phyloP scores from a whole-genome alignment of 2,797 vertebrate species.

The Avahi laniger region DNA sequence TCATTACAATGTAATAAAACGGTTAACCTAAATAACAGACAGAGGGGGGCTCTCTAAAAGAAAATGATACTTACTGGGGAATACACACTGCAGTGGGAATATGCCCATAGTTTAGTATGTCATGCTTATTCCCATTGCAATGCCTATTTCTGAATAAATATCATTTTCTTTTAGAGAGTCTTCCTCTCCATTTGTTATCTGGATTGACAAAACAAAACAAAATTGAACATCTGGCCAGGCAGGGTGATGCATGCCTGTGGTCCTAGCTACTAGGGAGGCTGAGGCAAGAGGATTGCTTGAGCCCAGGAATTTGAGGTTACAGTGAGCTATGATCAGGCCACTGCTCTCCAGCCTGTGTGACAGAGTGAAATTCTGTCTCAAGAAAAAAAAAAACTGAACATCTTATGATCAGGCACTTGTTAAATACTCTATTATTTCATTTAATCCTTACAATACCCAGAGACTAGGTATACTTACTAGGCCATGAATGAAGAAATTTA shows the following conservation, averaged over 20 bases:
- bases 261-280: no score
- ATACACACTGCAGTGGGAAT: background rate
- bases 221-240: background rate
- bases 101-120: background rate
- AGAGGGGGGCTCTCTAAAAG: background rate
- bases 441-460: background rate
- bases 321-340: no score
- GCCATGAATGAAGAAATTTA: background rate
- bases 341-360: no score
- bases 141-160: background rate
- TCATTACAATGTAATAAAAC: background rate
- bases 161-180: background rate
- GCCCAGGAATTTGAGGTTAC: no score
- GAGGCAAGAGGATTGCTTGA: no score
- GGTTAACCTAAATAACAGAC: background rate
- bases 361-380: no score
- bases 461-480: background rate
- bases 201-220: background rate
- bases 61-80: background rate
- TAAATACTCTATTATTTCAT: background rate
- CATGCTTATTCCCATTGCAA: background rate
- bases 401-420: background rate
- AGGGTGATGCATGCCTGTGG: background rate
- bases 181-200: background rate
- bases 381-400: background rate